These are phyloP conservation scores for Calycopis cecrops DNA, from an alignment of 1,140 invertebrate species.

Conservation along the genomic window DNA sequence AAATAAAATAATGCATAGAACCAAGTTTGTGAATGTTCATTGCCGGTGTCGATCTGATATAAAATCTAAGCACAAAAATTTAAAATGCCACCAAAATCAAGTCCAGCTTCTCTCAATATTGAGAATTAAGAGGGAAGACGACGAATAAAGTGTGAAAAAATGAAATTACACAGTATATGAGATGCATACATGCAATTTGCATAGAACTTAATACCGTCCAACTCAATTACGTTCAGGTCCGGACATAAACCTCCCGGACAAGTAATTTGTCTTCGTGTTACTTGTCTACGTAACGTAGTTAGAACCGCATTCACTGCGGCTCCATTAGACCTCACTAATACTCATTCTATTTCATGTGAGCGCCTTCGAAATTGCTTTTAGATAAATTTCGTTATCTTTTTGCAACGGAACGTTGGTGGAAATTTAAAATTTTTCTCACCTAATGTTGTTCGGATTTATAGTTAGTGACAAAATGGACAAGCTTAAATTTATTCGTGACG, in stretches of 20 bases:
- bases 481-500: not conserved
- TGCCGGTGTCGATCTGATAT: no score
- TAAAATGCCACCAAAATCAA: no score
- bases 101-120: no score
- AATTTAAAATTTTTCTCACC: conserved; percentile 1
- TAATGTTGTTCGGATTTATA: not conserved
- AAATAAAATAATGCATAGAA: no score
- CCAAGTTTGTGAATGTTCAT: no score
- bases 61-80: no score
- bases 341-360: conserved; percentile 7
- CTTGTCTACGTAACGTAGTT: conserved; percentile 4
- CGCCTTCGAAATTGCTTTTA: conserved; percentile 12
- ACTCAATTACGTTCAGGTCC: conserved; percentile 5
- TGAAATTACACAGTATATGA: not conserved
- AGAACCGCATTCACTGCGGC: conserved; percentile 9
- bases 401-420: conserved; percentile 1
- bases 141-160: no score
- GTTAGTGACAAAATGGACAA: not conserved
- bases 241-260: conserved; percentile 4
- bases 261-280: conserved; percentile 10
- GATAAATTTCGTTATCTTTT: conserved; percentile 10
- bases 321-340: conserved; percentile 12
- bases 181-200: conserved; percentile 6
- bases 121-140: no score
- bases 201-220: conserved; percentile 5